A percentile compares a stretch with the other conserved stretches of the same genome.
Conservation (phyloP, 1,140 invertebrate species). For the Nasonia vitripennis region DNA sequence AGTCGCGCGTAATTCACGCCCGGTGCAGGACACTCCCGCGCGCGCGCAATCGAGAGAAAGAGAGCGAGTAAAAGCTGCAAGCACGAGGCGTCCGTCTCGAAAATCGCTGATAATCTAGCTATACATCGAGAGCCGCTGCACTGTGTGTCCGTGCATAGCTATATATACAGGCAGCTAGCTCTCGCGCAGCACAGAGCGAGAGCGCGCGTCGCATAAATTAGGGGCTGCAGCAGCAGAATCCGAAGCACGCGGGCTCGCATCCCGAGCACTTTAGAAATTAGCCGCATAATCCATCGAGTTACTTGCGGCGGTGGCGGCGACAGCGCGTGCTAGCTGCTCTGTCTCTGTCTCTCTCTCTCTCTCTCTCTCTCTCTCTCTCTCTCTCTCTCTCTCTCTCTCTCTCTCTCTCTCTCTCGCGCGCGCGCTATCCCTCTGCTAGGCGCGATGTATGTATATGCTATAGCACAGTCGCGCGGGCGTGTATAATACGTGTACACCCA, state of each 20-base stretch:
- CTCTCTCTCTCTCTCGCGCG: too few species aligned
- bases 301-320: constrained; percentile 51
- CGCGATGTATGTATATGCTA: not conserved
- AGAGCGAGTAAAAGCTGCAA: too few species aligned
- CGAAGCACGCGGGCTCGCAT: constrained; percentile 26
- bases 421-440: not conserved
- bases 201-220: constrained; percentile 62
- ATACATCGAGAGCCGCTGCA: too few species aligned
- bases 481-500: not conserved
- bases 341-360: not conserved
- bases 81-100: too few species aligned
- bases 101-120: too few species aligned
- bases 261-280: constrained; percentile 68
- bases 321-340: not conserved
- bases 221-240: constrained; percentile 46
- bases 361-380: too few species aligned
- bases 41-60: too few species aligned
- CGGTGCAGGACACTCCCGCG: too few species aligned
- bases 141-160: too few species aligned
- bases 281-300: constrained; percentile 67
- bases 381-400: too few species aligned
- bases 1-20: too few species aligned
- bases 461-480: not conserved
- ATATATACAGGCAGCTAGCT: too few species aligned
- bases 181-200: not conserved